Evolutionary conservation across 2,888 invertebrate species (phyloP).

Genomic region (Phytoseiulus persimilis): DNA sequence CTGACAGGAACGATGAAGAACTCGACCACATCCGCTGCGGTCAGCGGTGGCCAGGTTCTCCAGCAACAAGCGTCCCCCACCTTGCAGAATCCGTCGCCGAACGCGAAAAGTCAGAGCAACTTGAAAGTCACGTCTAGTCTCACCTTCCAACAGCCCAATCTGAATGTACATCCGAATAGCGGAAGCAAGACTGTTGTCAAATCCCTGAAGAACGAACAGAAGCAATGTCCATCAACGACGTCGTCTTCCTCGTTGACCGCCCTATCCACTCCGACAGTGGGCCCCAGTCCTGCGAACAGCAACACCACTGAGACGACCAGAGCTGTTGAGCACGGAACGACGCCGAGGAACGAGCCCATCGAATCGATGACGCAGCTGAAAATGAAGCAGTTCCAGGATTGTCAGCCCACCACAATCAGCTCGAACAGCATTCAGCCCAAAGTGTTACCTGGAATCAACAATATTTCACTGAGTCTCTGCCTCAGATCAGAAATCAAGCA

Average conservation of each 20-base stretch:
- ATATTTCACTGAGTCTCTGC: neutral
- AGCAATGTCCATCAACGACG: neutral
- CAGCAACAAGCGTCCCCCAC: neutral
- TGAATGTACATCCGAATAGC: neutral
- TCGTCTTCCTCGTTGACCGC: neutral
- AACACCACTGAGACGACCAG: neutral
- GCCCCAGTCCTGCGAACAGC: neutral
- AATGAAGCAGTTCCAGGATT: constrained; percentile 24
- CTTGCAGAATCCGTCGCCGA: neutral
- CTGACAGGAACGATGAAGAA: neutral
- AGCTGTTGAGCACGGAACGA: neutral
- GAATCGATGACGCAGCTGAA: constrained; percentile 27
- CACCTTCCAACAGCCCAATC: neutral
- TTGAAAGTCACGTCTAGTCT: neutral
- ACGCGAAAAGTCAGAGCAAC: neutral
- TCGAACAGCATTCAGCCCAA: neutral
- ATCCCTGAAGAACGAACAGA: neutral
- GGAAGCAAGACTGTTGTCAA: neutral
- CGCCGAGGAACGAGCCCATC: neutral
- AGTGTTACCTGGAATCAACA: neutral
- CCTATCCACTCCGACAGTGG: neutral
- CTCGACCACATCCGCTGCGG: neutral
- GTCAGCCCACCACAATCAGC: neutral
- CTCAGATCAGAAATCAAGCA: constrained; percentile 26
- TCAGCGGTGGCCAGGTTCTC: neutral